phyloP scores from a whole-genome alignment of 2,113 vertebrate genomes.

The Echinops telfairi region DNA sequence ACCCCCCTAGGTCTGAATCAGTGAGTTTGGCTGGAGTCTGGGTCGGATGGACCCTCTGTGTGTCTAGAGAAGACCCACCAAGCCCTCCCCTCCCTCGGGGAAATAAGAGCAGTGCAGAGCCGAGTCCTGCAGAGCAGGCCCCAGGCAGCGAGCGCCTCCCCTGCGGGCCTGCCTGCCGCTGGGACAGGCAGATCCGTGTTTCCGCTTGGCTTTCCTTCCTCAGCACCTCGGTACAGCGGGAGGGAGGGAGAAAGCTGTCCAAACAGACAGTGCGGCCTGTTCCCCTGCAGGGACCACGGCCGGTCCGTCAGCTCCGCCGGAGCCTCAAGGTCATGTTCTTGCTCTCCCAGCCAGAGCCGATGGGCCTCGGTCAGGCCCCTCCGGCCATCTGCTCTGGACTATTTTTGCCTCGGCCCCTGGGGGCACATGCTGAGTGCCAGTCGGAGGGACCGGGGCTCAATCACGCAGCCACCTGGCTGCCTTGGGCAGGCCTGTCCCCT shows the following conservation, averaged over 20 bases:
- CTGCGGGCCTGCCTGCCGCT: no score
- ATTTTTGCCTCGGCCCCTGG: slow-evolving; percentile 47
- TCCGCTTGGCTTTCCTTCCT: neutral
- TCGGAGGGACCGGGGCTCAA: neutral
- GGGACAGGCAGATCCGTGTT: neutral
- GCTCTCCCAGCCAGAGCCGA: neutral
- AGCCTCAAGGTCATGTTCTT: neutral
- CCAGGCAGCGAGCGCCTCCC: neutral
- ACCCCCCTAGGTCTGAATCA: no score
- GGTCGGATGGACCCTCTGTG: no score
- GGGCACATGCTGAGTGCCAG: neutral
- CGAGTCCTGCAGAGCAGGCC: neutral
- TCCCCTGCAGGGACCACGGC: neutral
- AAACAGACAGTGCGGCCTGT: neutral
- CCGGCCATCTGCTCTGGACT: slow-evolving; percentile 69
- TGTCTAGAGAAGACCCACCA: neutral
- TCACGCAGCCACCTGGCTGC: slow-evolving; percentile 38
- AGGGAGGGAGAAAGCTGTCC: neutral
- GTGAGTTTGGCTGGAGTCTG: no score
- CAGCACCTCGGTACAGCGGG: no score
- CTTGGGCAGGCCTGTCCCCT: neutral
- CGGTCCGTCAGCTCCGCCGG: neutral
- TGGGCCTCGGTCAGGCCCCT: neutral
- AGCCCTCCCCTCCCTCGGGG: neutral
- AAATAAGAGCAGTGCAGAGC: no score